phyloP scores from a whole-genome alignment of 2,113 vertebrate genomes.

The Dasypus novemcinctus region DNA sequence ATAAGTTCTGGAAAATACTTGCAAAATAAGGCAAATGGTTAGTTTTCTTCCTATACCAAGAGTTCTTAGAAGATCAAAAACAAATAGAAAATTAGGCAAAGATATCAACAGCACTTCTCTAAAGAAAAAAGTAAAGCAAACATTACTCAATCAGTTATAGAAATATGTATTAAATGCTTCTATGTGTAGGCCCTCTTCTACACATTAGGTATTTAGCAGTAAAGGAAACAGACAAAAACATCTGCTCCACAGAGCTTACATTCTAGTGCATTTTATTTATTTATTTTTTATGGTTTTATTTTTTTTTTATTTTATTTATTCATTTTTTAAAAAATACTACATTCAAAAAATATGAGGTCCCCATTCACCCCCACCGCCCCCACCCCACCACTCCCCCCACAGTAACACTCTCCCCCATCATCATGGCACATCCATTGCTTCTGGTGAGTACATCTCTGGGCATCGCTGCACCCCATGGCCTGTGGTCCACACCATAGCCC shows the following conservation, averaged over 20 bases:
- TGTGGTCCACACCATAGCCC: too few relatives aligned
- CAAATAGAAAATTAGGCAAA: not conserved
- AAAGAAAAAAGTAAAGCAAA: not conserved
- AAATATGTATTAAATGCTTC: not conserved
- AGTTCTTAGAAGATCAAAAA: not conserved
- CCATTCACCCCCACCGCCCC: too few relatives aligned
- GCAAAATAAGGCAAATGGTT: not conserved
- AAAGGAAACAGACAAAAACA: not conserved
- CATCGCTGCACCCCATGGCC: too few relatives aligned
- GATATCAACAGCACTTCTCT: not conserved
- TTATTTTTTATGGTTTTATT: too few relatives aligned
- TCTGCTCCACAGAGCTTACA: not conserved
- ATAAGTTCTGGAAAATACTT: not conserved
- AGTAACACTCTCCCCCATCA: too few relatives aligned
- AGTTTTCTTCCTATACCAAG: not conserved
- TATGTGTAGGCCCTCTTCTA: not conserved
- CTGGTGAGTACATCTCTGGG: too few relatives aligned
- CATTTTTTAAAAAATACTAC: too few relatives aligned
- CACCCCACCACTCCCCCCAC: too few relatives aligned
- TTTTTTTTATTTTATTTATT: too few relatives aligned
- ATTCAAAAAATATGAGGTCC: too few relatives aligned
- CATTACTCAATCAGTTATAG: not conserved
- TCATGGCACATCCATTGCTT: too few relatives aligned
- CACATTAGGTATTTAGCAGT: not conserved
- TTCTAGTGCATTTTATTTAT: conserved; percentile 7